These are phyloP conservation scores for Spea hammondii DNA, from an alignment of 2,797 vertebrate species.

Conservation along the genomic window DNA sequence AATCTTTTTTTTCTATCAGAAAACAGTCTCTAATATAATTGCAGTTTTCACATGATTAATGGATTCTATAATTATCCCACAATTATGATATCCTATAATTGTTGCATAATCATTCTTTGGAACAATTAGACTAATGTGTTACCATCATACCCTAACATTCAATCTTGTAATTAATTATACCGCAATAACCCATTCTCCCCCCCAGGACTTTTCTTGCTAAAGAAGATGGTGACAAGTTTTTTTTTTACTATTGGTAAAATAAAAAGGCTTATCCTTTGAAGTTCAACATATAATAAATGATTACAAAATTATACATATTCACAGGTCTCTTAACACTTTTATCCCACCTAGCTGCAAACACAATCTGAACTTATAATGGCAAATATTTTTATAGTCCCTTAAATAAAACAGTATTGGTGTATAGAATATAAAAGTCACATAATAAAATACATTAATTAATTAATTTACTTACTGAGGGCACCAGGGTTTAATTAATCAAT, in stretches of 20 bases:
- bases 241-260: background rate
- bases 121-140: conserved; percentile 40
- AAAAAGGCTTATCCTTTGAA: no score
- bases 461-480: no score
- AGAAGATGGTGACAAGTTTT: background rate
- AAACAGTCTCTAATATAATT: conserved; percentile 49
- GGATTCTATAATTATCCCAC: conserved; percentile 42
- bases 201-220: conserved; percentile 3
- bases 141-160: conserved; percentile 24
- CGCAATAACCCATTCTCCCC: conserved; percentile 27
- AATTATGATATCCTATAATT: conserved; percentile 41
- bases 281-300: no score
- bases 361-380: no score
- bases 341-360: no score
- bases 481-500: no score
- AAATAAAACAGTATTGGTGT: no score
- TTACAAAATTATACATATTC: no score
- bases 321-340: no score
- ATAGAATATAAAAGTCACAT: no score
- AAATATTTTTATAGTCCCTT: no score
- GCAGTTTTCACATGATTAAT: conserved; percentile 43
- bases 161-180: conserved; percentile 23
- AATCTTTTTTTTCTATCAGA: conserved; percentile 29
- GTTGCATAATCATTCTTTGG: conserved; percentile 28
- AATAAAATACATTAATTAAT: no score